phyloP scores from a whole-genome alignment of 92 coral and sea anemone species.

The Parazoanthus atlanticus region DNA sequence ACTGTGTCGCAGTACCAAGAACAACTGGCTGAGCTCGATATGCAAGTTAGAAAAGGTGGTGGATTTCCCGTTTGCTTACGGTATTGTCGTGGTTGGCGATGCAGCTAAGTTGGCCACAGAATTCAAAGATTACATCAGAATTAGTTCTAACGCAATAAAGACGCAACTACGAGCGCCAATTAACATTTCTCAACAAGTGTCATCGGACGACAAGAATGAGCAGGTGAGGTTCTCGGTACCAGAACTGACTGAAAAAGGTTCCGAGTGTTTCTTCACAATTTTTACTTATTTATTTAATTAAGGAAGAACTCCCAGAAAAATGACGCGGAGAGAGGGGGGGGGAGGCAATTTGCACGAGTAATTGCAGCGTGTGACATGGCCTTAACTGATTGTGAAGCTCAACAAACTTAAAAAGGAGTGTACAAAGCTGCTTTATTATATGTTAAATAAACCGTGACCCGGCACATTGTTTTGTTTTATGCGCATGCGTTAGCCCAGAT shows the following conservation, averaged over 20 bases:
- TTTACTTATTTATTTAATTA: too few relatives aligned
- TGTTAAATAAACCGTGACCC: too few relatives aligned
- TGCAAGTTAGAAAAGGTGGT: conserved; percentile 22
- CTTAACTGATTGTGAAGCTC: too few relatives aligned
- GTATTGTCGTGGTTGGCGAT: background rate
- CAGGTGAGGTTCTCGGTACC: background rate
- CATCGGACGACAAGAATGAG: background rate
- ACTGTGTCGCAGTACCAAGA: conserved; percentile 12
- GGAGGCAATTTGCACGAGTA: too few relatives aligned
- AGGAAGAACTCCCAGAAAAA: background rate
- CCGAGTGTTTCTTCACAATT: background rate
- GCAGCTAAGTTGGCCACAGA: conserved; percentile 27
- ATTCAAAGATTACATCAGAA: conserved; percentile 23
- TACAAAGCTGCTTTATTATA: too few relatives aligned
- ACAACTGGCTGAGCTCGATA: background rate
- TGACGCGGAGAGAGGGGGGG: too few relatives aligned
- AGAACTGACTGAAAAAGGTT: background rate
- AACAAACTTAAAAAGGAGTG: too few relatives aligned
- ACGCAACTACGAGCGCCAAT: background rate
- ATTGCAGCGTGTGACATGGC: too few relatives aligned
- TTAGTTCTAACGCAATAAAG: background rate
- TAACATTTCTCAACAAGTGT: background rate
- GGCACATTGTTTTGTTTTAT: too few relatives aligned
- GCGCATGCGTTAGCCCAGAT: too few relatives aligned
- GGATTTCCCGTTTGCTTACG: conserved; percentile 33